phyloP scores from a whole-genome alignment of 2,113 vertebrate genomes.

The Chloropsis hardwickii region DNA sequence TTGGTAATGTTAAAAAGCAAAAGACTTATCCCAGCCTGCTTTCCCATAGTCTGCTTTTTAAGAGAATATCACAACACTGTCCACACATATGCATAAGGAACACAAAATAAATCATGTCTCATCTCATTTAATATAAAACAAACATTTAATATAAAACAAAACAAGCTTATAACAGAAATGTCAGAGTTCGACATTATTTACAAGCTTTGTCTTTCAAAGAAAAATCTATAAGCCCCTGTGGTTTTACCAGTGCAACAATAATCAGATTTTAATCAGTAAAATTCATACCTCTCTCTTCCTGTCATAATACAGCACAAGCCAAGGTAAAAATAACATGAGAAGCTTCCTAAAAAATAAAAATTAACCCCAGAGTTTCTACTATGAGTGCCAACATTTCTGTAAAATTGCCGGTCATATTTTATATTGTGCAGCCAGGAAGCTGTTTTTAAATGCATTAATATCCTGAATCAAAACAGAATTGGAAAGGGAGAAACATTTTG shows the following conservation, averaged over 20 bases:
- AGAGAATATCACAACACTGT: not conserved
- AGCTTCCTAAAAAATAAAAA: not conserved
- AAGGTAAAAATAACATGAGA: not conserved
- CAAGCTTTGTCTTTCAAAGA: not conserved
- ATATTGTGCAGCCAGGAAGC: not conserved
- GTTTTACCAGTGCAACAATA: not conserved
- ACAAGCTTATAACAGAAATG: not conserved
- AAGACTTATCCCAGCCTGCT: not conserved
- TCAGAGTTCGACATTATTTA: not conserved
- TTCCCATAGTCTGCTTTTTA: not conserved
- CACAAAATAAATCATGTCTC: not conserved
- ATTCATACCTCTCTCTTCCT: not conserved
- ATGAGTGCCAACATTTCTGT: not conserved
- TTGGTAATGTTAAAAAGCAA: not conserved
- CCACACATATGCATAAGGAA: not conserved
- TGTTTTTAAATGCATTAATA: not conserved
- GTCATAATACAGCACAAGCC: not conserved
- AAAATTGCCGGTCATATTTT: not conserved
- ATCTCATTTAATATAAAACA: not conserved
- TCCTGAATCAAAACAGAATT: constrained; percentile 3
- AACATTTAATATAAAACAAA: not conserved
- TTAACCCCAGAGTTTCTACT: not conserved
- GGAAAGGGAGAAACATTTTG: not conserved
- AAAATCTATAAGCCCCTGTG: not conserved
- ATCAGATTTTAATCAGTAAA: not conserved